phyloP scores from a whole-genome alignment of 2,113 vertebrate species.

The Chamaea fasciata region DNA sequence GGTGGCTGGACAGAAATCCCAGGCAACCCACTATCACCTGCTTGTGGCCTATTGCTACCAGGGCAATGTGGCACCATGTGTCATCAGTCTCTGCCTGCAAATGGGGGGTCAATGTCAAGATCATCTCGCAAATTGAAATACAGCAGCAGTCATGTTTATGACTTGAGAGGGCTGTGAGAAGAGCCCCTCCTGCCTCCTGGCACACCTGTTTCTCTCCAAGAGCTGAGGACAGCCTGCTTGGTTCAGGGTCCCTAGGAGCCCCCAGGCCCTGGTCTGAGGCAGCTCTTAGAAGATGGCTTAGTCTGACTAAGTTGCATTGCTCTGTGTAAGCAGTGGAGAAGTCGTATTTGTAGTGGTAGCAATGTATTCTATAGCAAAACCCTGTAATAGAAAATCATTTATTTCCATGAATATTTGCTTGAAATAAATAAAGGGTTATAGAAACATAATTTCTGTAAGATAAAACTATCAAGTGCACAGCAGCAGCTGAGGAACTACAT shows the following conservation, averaged over 20 bases:
- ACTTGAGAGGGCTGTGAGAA: neutral
- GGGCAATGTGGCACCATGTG: neutral
- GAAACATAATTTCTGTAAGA: neutral
- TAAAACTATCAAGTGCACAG: neutral
- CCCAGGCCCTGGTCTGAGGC: neutral
- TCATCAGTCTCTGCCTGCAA: neutral
- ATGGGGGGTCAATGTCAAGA: neutral
- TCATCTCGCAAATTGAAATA: neutral
- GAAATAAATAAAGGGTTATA: neutral
- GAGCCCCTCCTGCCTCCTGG: neutral
- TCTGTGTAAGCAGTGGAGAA: neutral
- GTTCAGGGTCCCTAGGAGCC: neutral
- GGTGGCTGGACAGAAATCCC: neutral
- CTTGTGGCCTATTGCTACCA: neutral
- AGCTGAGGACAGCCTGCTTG: neutral
- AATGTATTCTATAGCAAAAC: neutral
- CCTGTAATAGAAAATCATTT: neutral
- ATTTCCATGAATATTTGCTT: neutral
- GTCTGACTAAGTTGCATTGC: neutral
- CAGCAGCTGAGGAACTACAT: neutral
- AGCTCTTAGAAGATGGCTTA: neutral
- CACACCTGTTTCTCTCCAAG: neutral
- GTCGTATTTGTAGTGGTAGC: neutral
- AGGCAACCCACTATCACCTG: neutral
- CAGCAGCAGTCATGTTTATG: neutral